A percentile compares a stretch with the other conserved stretches of the same genome.
Conservation (phyloP, 2,113 vertebrate species). For the Coryphaenoides rupestris region DNA sequence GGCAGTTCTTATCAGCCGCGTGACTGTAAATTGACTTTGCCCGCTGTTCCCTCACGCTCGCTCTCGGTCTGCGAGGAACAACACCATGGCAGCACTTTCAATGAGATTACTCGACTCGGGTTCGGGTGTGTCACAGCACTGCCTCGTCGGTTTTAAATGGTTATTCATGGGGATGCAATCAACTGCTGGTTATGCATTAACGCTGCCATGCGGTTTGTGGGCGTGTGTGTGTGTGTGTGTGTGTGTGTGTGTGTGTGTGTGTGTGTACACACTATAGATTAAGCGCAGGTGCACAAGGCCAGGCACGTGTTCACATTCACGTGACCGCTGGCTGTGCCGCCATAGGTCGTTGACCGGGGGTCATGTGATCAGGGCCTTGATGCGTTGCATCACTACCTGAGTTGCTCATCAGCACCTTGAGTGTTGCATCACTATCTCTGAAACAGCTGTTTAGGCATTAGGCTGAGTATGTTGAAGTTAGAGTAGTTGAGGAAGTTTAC, state of each 20-base stretch:
- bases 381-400: background rate
- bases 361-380: background rate
- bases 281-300: background rate
- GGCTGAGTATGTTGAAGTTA: background rate
- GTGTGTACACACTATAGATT: background rate
- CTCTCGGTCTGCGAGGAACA: background rate
- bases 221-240: background rate
- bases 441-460: background rate
- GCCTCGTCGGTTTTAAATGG: background rate
- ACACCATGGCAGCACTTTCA: slow-evolving; percentile 4
- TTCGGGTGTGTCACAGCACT: background rate
- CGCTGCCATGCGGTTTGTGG: background rate
- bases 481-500: background rate
- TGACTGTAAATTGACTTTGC: background rate
- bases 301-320: background rate
- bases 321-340: background rate
- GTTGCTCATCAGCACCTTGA: background rate
- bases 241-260: slow-evolving; percentile 1
- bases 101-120: background rate
- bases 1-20: background rate
- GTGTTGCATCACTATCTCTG: background rate
- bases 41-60: background rate
- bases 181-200: too few species aligned
- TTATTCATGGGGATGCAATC: background rate
- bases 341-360: background rate